Conservation (phyloP, 2,888 invertebrate genomes). For the Pterostichus madidus region DNA sequence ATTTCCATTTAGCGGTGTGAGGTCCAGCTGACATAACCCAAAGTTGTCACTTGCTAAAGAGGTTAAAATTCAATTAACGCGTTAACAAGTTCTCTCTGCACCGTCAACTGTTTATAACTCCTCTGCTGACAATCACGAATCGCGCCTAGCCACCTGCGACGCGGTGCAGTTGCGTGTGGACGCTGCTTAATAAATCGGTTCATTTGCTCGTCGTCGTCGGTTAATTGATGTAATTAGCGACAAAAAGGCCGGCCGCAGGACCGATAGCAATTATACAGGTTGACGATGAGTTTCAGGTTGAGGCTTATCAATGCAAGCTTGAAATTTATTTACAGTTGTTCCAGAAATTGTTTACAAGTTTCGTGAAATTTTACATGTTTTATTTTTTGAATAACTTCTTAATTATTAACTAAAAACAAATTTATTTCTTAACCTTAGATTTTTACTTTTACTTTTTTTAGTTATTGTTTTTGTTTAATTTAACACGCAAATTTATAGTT, state of each 20-base stretch:
- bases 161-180: constrained; percentile 29
- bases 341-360: no score
- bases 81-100: background rate
- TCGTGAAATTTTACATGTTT: no score
- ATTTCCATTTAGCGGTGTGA: constrained; percentile 2
- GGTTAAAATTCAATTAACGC: constrained; percentile 27
- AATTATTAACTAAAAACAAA: no score
- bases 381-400: no score
- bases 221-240: constrained; percentile 61
- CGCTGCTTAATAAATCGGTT: constrained; percentile 53
- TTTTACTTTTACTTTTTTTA: no score
- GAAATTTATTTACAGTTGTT: no score
- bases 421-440: no score
- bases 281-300: background rate
- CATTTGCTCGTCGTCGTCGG: constrained; percentile 42
- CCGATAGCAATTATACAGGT: constrained; percentile 25
- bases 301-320: background rate
- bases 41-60: constrained; percentile 30
- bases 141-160: constrained; percentile 37
- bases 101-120: constrained; percentile 21
- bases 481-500: no score
- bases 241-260: constrained; percentile 18
- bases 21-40: constrained; percentile 8
- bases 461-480: no score
- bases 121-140: constrained; percentile 46